Percentiles rank a stretch among this genome's conserved stretches.
These are phyloP conservation scores for Tachycineta bicolor DNA, from an alignment of 2,113 vertebrate genomes.

Conservation along the genomic window DNA sequence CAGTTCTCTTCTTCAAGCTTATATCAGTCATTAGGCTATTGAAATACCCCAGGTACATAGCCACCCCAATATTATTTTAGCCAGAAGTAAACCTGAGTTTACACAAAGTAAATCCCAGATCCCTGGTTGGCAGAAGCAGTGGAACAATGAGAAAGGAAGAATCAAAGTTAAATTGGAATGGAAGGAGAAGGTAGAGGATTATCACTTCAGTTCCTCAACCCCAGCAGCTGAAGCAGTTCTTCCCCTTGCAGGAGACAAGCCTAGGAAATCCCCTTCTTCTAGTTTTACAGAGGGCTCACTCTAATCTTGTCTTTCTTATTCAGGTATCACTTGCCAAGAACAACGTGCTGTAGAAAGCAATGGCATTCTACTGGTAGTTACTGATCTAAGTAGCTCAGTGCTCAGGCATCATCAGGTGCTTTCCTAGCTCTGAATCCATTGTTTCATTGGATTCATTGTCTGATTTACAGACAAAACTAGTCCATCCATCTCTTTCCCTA, in stretches of 20 bases:
- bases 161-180: not conserved
- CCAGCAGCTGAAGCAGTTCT: not conserved
- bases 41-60: not conserved
- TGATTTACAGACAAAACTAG: not conserved
- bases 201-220: not conserved
- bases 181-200: not conserved
- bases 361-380: not conserved
- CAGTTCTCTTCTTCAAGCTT: not conserved
- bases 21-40: fast-evolving
- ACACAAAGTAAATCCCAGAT: not conserved
- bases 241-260: not conserved
- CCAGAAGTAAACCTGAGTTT: not conserved
- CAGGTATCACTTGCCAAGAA: not conserved
- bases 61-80: not conserved
- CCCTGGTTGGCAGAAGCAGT: not conserved
- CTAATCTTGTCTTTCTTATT: not conserved
- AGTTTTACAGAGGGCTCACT: not conserved
- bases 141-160: not conserved
- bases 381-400: not conserved
- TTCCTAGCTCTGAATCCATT: not conserved
- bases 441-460: not conserved
- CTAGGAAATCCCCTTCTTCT: not conserved
- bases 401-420: not conserved
- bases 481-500: not conserved
- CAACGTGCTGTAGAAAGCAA: not conserved